Evolutionary conservation across 1,140 invertebrate genomes (phyloP).

Genomic region (Muscidifurax raptorellus): DNA sequence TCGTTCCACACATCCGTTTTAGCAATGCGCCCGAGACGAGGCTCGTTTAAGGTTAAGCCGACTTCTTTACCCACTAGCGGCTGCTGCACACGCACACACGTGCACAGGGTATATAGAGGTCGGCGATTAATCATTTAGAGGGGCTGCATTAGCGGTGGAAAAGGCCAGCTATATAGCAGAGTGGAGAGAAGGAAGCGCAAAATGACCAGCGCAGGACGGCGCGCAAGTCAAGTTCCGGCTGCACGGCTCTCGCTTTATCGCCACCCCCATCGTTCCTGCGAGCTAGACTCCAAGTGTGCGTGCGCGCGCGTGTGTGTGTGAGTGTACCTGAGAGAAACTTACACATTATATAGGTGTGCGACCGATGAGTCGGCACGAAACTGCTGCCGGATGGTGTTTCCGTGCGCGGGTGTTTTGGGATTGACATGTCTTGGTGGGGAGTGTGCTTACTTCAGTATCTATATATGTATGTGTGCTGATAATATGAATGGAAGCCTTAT

Average conservation of each 20-base stretch:
- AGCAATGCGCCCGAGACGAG: conserved; percentile 67
- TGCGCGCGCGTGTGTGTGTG: not conserved
- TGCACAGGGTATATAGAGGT: conserved; percentile 60
- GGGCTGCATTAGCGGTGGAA: conserved; percentile 36
- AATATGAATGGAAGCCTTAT: too few species aligned
- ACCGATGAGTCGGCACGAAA: conserved; percentile 12
- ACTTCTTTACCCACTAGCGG: conserved; percentile 37
- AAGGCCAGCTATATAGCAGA: not conserved
- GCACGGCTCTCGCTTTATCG: conserved; percentile 25
- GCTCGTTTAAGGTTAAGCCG: conserved; percentile 14
- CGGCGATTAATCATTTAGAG: conserved; percentile 74
- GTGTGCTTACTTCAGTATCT: too few species aligned
- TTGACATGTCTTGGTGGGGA: not conserved
- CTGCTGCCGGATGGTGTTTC: not conserved
- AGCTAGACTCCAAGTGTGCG: not conserved
- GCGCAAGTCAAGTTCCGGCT: not conserved
- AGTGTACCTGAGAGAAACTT: not conserved
- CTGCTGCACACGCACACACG: conserved; percentile 35
- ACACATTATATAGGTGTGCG: not conserved
- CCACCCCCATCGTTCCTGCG: conserved; percentile 25
- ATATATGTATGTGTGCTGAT: too few species aligned
- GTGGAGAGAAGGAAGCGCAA: conserved; percentile 64
- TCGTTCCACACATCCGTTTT: conserved; percentile 66
- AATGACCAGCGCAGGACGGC: conserved; percentile 63
- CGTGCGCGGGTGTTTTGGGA: not conserved